Base-by-base conservation (phyloP, 2,888 invertebrate species). In the Tolmerus cingulatus region DNA sequence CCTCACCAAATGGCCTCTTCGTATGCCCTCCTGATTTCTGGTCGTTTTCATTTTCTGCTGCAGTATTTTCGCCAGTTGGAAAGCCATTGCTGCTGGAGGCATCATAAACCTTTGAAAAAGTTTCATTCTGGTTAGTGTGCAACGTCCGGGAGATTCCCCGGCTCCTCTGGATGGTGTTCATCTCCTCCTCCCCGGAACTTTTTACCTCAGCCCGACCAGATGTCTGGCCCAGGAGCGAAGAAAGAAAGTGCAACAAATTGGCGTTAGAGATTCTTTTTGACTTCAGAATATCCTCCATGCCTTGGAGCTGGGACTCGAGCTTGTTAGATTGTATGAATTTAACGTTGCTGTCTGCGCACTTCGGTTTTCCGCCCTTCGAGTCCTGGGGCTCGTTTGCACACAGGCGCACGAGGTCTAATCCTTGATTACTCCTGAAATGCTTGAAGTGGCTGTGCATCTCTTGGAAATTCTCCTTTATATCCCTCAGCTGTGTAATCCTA, bases 371-470 rank as follows among this genome's bases (percentile, higher is more conserved):
- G 23, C 46, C 40, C 27, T 74, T 34, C n/a, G 7, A 27, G 30
- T 27, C 27, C 14, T 5, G 7, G 43, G 14, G 16, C 30, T 74
- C 23, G 40, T 40, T 40, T 5, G 2, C 30, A 23, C 19, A 23
- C 81, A 37, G 27, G 85, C 87, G 89, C 90, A 89, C 16, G 57
- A 14, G n/a, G 74, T 79, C 74, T 14, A 23, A 51, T 30, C 66
- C 78, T 40, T 85, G 57, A 86, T 85, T 87, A 82, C 78, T 23
- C 51, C 89, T 89, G 82, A 92, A 92, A 87, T 90, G 90, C 87
- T 91, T 90, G 87, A 90, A 90, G 88, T 91, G 91, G 88, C 91
- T 91, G 82, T 91, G 90, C 90, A 90, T 90, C 37, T 55, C 76
- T 89, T 91, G 91, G 37, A 81, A 76, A 77, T 57, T 55, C 19